These are phyloP conservation scores for Microcebus lehilahytsara DNA, from an alignment of 2,113 vertebrate species.

Conservation along the genomic window DNA sequence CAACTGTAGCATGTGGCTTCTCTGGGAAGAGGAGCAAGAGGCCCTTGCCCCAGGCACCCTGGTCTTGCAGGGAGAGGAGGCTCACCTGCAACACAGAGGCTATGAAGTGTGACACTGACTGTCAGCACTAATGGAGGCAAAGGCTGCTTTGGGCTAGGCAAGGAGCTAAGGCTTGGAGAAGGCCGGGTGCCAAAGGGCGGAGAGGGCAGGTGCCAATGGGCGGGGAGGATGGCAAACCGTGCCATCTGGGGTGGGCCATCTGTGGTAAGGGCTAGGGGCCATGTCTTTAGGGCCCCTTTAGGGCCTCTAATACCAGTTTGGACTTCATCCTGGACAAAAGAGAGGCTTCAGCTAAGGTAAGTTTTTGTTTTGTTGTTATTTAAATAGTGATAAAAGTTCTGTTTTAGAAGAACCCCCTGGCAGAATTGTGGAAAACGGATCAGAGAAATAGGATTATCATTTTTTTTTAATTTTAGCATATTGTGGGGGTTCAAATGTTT, in stretches of 20 bases:
- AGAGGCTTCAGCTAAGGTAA: neutral
- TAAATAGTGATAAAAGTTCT: neutral
- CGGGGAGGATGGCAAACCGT: rapidly evolving
- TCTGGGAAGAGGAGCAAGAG: neutral
- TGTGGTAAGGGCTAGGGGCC: neutral
- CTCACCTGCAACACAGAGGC: neutral
- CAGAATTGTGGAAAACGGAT: neutral
- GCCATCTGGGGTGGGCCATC: too few relatives aligned
- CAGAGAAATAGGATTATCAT: neutral
- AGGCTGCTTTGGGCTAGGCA: neutral
- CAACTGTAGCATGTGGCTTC: neutral
- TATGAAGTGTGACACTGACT: neutral
- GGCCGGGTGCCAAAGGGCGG: neutral
- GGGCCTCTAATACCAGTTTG: too few relatives aligned
- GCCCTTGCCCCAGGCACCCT: neutral
- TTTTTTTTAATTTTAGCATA: too few relatives aligned
- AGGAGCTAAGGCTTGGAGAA: neutral
- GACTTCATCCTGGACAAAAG: neutral
- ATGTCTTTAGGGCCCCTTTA: too few relatives aligned
- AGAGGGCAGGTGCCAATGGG: neutral
- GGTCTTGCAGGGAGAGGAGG: neutral
- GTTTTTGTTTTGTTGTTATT: neutral
- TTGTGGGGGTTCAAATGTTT: too few relatives aligned
- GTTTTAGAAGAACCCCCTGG: neutral
- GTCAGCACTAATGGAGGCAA: neutral